Evolutionary conservation across 53 echinoderm and acorn worm genomes (phyloP).

Genomic region (Zoroaster sp.): DNA sequence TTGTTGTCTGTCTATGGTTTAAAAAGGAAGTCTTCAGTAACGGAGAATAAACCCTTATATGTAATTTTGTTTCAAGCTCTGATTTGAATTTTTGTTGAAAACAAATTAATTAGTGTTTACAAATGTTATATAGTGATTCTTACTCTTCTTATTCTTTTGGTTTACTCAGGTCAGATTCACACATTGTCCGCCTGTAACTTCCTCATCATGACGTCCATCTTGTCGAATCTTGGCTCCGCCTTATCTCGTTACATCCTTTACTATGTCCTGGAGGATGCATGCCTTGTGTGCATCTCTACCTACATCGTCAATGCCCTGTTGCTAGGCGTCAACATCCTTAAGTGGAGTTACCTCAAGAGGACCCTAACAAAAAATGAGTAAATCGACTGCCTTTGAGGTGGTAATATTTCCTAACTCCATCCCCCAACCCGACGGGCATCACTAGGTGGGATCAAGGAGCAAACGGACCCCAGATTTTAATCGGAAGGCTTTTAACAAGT

Average conservation of each 20-base stretch:
- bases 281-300: conserved; percentile 92
- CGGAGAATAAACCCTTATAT: too few relatives aligned
- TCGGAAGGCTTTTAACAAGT: too few relatives aligned
- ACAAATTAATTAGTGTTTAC: neutral
- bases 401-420: neutral
- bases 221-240: conserved; percentile 68
- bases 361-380: conserved; percentile 52
- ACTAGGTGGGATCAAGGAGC: too few relatives aligned
- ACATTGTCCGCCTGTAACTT: conserved; percentile 61
- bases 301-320: conserved; percentile 86
- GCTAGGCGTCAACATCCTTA: conserved; percentile 74
- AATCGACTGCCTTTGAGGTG: neutral
- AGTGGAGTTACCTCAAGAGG: conserved; percentile 64
- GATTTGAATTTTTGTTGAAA: too few relatives aligned
- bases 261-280: conserved; percentile 84
- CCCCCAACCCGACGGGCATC: neutral
- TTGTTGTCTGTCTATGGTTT: too few relatives aligned
- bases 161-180: conserved; percentile 64
- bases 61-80: too few relatives aligned
- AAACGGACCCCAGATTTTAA: too few relatives aligned
- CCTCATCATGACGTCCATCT: conserved; percentile 62
- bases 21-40: too few relatives aligned
- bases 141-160: neutral
- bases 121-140: neutral
- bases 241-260: conserved; percentile 84